Evolutionary conservation across 2,888 invertebrate species (phyloP), one percentile per base, ranked within the genome.

Genomic region (Tanytarsus gracilentus): DNA sequence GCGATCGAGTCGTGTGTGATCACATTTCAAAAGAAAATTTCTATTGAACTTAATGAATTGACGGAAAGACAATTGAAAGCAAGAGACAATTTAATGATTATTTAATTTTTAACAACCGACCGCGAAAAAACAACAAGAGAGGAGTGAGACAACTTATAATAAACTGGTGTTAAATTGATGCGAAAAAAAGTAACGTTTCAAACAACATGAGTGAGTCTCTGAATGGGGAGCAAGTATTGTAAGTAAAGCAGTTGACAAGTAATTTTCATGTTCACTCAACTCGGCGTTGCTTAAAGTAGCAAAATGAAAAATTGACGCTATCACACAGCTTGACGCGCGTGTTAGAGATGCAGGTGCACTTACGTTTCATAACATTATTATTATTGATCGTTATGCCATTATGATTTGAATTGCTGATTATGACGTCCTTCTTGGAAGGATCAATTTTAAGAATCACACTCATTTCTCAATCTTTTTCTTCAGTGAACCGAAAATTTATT

Each of bases 401-500:
- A 25, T 58, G 39, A 9, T 56, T 48, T 7, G 21, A 23, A 40
- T 58, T 58, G n/a, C n/a, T n/a, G 23, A 58, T 58, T 14, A 58
- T 58, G 6, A 58, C 29, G 9, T 58, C 58, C 58, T 58, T 58
- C 39, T 58, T 58, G 3, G 48, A 48, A 58, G 58, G 58, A 58
- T 58, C 58, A 44, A 58, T 58, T 58, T 58, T 58, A 2, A 58
- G 29, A 23, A 58, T 58, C 2, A 58, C 58, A 29, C 58, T 58
- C 58, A 58, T 58, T 18, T 25, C 1, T 25, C 29, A 21, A 25
- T 3, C 3, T 52, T 30, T 33, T 27, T 21, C 21, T 5, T 16
- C 18, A 49, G 27, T 49, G 27, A 27, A 49, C 14, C 26, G 25
- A 26, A 14, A 26, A 26, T 52, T 52, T 27, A 14, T 26, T 26